Percentiles rank a stretch among this genome's conserved stretches.
Evolutionary conservation across 2,113 vertebrate genomes (phyloP).

Genomic region (Odontophorus gujanensis): DNA sequence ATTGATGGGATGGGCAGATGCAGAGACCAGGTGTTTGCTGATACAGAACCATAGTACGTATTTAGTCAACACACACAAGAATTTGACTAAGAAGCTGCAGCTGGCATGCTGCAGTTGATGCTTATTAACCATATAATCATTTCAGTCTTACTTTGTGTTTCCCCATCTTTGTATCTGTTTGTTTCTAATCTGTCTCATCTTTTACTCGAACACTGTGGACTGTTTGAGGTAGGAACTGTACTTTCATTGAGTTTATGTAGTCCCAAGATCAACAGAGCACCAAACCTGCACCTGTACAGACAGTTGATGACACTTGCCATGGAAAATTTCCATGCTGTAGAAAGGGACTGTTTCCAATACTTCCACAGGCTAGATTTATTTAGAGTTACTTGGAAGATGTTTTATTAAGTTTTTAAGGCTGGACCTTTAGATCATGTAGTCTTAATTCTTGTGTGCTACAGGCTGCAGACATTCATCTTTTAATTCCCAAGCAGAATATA

Average conservation of each 20-base stretch:
- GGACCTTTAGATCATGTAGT: neutral
- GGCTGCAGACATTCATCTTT: neutral
- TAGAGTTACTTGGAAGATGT: neutral
- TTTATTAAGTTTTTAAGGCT: neutral
- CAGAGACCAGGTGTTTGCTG: neutral
- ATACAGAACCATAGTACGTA: neutral
- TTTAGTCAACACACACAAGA: neutral
- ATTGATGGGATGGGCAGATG: neutral
- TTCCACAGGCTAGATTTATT: neutral
- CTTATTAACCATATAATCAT: constrained; percentile 21
- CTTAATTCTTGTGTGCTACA: neutral
- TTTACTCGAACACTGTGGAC: neutral
- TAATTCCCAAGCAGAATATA: neutral
- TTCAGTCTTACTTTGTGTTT: constrained; percentile 16
- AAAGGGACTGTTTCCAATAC: neutral
- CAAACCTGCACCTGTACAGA: neutral
- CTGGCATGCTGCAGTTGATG: neutral
- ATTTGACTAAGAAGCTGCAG: neutral
- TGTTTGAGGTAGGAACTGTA: neutral
- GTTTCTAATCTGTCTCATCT: neutral
- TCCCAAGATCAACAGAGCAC: neutral
- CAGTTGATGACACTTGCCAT: neutral
- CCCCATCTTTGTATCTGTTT: neutral
- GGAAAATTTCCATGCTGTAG: fast-evolving
- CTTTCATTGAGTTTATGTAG: neutral